Conservation (phyloP, 1,140 invertebrate genomes). For the Himalopsyche phryganea region DNA sequence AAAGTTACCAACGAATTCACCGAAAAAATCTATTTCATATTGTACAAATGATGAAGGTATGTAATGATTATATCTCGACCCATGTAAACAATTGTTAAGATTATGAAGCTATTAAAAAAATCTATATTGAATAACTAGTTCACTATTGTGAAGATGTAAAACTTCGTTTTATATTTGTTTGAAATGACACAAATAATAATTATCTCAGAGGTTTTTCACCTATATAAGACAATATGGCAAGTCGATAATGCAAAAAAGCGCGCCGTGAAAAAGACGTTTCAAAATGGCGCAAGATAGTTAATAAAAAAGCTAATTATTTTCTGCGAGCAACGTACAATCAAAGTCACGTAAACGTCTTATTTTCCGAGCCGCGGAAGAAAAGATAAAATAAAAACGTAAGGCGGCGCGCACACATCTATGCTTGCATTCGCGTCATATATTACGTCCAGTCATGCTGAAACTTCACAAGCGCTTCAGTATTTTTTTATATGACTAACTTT, state of each 20-base stretch:
- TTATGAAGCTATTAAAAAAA: no score
- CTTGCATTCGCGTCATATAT: constrained; percentile 20
- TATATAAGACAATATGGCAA: neutral
- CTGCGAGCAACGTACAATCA: constrained; percentile 15
- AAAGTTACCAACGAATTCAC: no score
- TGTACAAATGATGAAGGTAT: no score
- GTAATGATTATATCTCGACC: no score
- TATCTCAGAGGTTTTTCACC: neutral
- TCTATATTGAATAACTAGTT: no score
- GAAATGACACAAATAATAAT: neutral
- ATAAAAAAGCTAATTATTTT: constrained; percentile 13
- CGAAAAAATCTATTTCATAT: no score
- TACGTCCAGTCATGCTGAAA: constrained; percentile 1
- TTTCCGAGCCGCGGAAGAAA: constrained; percentile 11
- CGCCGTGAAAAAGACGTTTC: neutral
- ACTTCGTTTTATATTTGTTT: no score
- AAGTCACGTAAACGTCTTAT: constrained; percentile 27
- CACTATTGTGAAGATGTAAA: no score
- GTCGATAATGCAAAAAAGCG: neutral
- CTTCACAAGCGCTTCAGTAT: no score
- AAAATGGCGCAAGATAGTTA: neutral
- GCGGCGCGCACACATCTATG: neutral
- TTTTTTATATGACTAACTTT: no score
- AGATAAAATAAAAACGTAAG: constrained; percentile 17
- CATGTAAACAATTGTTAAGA: no score